These are phyloP conservation scores for Ptiloglossa arizonensis DNA, from an alignment of 1,140 invertebrate genomes.

Conservation along the genomic window DNA sequence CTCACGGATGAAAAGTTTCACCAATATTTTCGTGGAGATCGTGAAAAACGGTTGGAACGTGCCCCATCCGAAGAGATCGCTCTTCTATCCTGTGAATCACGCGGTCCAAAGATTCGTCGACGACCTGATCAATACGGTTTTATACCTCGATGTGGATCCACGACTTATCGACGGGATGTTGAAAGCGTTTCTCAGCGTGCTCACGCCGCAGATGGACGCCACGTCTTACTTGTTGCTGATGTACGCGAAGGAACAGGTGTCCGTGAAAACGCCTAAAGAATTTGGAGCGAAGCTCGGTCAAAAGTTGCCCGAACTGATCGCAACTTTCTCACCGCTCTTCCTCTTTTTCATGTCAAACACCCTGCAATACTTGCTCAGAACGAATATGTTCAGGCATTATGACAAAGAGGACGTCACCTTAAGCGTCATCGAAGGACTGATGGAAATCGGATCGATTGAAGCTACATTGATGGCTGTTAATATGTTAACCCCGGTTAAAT, in stretches of 20 bases:
- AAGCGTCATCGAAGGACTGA: conserved; percentile 47
- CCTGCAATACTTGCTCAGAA: not conserved
- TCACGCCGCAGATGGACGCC: conserved; percentile 47
- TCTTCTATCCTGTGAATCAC: conserved; percentile 41
- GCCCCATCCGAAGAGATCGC: not conserved
- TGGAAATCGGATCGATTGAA: not conserved
- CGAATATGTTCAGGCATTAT: not conserved
- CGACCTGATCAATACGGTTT: not conserved
- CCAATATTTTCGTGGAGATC: not conserved
- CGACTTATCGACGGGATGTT: conserved; percentile 39
- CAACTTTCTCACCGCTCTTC: conserved; percentile 34
- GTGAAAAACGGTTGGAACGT: conserved; percentile 47
- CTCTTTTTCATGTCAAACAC: not conserved
- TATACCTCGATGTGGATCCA: accelerated
- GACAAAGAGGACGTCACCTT: not conserved
- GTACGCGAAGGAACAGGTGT: not conserved
- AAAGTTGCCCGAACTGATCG: conserved; percentile 31
- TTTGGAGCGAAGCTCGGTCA: conserved; percentile 39
- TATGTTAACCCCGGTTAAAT: conserved; percentile 26
- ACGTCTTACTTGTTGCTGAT: conserved; percentile 49
- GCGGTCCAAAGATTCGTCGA: conserved; percentile 28
- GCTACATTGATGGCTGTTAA: conserved; percentile 47
- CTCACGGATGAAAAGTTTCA: conserved; percentile 12
- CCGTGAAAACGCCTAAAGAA: not conserved
- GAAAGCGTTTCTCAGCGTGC: conserved; percentile 17